These are phyloP conservation scores for Brassicogethes aeneus DNA, from an alignment of 2,888 invertebrate species.

Conservation along the genomic window DNA sequence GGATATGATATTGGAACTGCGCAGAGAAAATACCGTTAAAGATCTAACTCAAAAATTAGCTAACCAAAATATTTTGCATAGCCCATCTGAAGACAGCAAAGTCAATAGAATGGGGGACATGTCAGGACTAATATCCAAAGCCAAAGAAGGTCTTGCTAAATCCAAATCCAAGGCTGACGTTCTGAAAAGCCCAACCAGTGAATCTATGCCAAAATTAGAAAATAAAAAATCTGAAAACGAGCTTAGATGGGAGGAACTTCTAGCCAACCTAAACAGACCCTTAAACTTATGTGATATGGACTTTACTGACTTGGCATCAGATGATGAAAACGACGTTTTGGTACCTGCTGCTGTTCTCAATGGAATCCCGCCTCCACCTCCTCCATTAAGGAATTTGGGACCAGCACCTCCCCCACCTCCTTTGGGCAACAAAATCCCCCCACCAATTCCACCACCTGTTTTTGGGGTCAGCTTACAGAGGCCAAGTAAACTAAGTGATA, in stretches of 20 bases:
- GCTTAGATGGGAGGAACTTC: slow-evolving; percentile 90
- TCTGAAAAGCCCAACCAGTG: slow-evolving; percentile 60
- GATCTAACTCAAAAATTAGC: slow-evolving; percentile 80
- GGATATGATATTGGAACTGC: slow-evolving; percentile 57
- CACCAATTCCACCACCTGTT: slow-evolving; percentile 43
- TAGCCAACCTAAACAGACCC: slow-evolving; percentile 63
- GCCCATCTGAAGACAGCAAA: slow-evolving; percentile 47
- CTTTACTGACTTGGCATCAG: slow-evolving; percentile 85
- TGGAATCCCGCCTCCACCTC: slow-evolving; percentile 71
- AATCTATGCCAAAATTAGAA: slow-evolving; percentile 52
- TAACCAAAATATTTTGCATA: slow-evolving; percentile 54
- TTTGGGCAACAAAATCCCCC: slow-evolving; percentile 31
- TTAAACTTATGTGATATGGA: slow-evolving; percentile 89
- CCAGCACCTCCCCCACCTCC: slow-evolving; percentile 46
- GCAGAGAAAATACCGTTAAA: slow-evolving; percentile 79
- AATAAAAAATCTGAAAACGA: slow-evolving; percentile 88
- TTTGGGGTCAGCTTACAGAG: slow-evolving; percentile 35
- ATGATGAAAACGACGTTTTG: slow-evolving; percentile 70
- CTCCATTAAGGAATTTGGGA: slow-evolving; percentile 48
- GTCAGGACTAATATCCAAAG: slow-evolving; percentile 86
- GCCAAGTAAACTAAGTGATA: slow-evolving; percentile 30
- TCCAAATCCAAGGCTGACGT: slow-evolving; percentile 76
- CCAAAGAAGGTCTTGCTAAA: slow-evolving; percentile 77
- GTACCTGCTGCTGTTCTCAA: slow-evolving; percentile 57
- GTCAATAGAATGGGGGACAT: slow-evolving; percentile 66